Percentiles rank a stretch among this genome's conserved stretches.
Evolutionary conservation across 2,113 vertebrate genomes (phyloP).

Genomic region (Takifugu bimaculatus): DNA sequence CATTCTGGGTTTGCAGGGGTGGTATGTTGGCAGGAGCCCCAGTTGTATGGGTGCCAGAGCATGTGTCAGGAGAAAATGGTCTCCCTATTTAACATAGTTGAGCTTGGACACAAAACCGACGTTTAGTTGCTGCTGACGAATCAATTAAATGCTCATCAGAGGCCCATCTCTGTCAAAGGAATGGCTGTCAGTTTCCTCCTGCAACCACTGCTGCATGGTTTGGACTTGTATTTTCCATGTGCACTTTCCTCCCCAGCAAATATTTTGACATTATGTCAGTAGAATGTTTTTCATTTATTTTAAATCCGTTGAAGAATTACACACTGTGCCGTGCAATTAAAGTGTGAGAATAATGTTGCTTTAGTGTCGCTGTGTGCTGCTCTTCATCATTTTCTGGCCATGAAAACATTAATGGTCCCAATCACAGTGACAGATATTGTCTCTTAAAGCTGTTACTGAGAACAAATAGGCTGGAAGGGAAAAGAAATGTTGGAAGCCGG

Average conservation of each 20-base stretch:
- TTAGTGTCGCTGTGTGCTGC: slow-evolving; percentile 1
- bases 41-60: slow-evolving; percentile 53
- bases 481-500: slow-evolving; percentile 27
- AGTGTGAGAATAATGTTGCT: slow-evolving; percentile 20
- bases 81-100: slow-evolving; percentile 45
- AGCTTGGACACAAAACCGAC: slow-evolving; percentile 37
- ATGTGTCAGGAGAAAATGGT: slow-evolving; percentile 61
- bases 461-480: slow-evolving; percentile 9
- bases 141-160: slow-evolving; percentile 47
- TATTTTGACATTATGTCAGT: slow-evolving; percentile 51
- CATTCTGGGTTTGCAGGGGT: slow-evolving; percentile 65
- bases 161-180: slow-evolving; percentile 24
- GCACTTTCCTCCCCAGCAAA: slow-evolving; percentile 41
- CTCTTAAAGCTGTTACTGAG: slow-evolving; percentile 13
- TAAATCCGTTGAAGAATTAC: slow-evolving; percentile 22
- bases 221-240: slow-evolving; percentile 17
- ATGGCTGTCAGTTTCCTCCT: slow-evolving; percentile 29
- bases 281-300: slow-evolving; percentile 35
- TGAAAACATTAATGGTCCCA: slow-evolving; percentile 17
- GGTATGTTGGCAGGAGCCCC: slow-evolving; percentile 60
- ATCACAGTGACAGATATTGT: slow-evolving; percentile 19
- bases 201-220: slow-evolving; percentile 20
- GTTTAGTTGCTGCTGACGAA: slow-evolving; percentile 43
- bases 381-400: slow-evolving; percentile 21
- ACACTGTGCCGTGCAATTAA: slow-evolving; percentile 18